Percentiles rank a stretch among this genome's conserved stretches.
Evolutionary conservation across 2,797 vertebrate species (phyloP).

Genomic region (Semotilus atromaculatus): DNA sequence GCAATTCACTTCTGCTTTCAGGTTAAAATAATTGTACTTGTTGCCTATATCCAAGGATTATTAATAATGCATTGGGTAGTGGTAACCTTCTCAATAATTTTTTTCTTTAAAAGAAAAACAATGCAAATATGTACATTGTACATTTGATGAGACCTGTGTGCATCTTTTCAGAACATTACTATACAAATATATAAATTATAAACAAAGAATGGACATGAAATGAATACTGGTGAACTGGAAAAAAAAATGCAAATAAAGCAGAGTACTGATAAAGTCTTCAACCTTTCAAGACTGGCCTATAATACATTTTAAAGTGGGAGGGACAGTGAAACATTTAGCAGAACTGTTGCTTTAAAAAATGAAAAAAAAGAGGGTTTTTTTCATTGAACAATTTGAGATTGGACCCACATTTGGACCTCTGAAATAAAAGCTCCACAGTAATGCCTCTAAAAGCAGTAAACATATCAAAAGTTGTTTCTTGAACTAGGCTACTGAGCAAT

Average conservation of each 20-base stretch:
- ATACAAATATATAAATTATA: neutral
- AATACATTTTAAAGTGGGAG: neutral
- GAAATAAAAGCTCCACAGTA: neutral
- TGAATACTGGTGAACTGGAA: neutral
- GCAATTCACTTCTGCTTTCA: conserved; percentile 1
- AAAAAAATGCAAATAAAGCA: neutral
- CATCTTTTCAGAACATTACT: neutral
- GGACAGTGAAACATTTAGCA: neutral
- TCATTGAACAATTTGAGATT: neutral
- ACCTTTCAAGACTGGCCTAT: neutral
- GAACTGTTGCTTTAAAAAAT: neutral
- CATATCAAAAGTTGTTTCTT: neutral
- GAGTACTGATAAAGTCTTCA: neutral
- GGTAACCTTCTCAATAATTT: neutral
- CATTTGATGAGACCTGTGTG: neutral
- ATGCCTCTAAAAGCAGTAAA: neutral
- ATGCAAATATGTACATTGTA: conserved; percentile 36
- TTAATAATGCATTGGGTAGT: conserved; percentile 48
- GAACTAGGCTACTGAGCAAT: neutral
- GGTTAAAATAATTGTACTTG: conserved; percentile 13
- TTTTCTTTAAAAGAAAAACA: conserved; percentile 37
- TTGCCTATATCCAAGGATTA: conserved; percentile 14
- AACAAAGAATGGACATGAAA: neutral
- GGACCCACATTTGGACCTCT: neutral
- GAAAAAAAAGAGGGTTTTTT: fast-evolving